Evolutionary conservation across 2,113 vertebrate genomes (phyloP).

Genomic region (Eidolon helvum): DNA sequence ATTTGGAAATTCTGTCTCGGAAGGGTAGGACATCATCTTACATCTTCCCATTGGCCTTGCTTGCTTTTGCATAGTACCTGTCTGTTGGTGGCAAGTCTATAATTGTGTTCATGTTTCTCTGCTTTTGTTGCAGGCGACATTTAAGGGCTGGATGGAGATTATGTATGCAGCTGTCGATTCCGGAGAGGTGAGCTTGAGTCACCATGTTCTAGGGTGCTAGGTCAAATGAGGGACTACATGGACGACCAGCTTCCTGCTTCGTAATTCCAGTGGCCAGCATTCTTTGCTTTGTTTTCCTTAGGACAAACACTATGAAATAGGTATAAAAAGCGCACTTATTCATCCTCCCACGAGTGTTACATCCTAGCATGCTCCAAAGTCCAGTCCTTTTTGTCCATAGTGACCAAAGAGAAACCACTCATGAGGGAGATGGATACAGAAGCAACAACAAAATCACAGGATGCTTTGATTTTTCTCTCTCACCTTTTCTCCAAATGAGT

Average conservation of each 20-base stretch:
- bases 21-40: neutral
- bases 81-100: neutral
- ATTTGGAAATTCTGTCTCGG: neutral
- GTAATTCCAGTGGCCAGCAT: neutral
- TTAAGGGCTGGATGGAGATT: constrained; percentile 86
- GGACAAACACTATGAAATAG: neutral
- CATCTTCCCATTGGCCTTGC: neutral
- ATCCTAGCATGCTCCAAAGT: neutral
- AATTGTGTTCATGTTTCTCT: neutral
- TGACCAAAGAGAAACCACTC: neutral
- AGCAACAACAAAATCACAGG: neutral
- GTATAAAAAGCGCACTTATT: neutral
- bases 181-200: constrained; percentile 53
- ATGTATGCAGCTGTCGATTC: constrained; percentile 86
- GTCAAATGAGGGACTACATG: neutral
- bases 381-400: neutral
- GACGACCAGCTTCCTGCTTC: neutral
- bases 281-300: neutral
- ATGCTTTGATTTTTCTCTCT: neutral
- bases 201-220: neutral
- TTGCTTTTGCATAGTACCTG: neutral
- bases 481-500: neutral
- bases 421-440: neutral
- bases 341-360: neutral
- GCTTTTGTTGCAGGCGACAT: constrained; percentile 82